Evolutionary conservation across 2,797 vertebrate species (phyloP).

Genomic region (Chelonia mydas): DNA sequence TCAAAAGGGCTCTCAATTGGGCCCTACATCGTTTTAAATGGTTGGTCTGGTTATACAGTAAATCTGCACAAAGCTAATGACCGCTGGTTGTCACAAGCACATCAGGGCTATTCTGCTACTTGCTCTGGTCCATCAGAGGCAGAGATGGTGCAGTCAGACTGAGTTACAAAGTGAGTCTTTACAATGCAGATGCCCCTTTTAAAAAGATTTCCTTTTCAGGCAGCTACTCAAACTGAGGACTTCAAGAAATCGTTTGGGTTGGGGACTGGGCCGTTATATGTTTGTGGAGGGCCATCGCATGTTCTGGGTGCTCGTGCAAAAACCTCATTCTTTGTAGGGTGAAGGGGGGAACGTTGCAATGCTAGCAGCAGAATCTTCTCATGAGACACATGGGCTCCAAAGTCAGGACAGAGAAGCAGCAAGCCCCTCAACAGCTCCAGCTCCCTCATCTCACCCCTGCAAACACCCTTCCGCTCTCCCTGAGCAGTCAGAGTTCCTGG

Average conservation of each 20-base stretch:
- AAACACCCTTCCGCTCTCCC: no score
- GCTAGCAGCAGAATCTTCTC: not conserved
- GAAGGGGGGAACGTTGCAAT: not conserved
- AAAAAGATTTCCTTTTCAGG: not conserved
- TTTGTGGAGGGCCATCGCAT: no score
- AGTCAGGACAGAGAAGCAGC: no score
- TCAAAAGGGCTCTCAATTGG: not conserved
- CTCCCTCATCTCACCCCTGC: no score
- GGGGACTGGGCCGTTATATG: not conserved
- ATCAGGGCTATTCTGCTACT: not conserved
- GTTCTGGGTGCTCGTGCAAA: not conserved
- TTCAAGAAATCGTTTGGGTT: not conserved
- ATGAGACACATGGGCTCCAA: not conserved
- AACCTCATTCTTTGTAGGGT: not conserved
- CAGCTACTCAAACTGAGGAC: not conserved
- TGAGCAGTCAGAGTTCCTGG: no score
- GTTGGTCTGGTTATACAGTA: not conserved
- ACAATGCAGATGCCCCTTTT: not conserved
- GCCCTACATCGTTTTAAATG: not conserved
- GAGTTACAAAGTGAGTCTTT: not conserved
- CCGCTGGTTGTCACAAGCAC: not conserved
- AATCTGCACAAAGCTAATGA: not conserved
- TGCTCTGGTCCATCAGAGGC: no score
- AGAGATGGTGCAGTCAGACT: not conserved
- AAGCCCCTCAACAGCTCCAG: no score